Percentiles rank a stretch among this genome's conserved stretches.
These are phyloP conservation scores for Dicrurus megarhynchus DNA, from an alignment of 2,113 vertebrate species.

Conservation along the genomic window DNA sequence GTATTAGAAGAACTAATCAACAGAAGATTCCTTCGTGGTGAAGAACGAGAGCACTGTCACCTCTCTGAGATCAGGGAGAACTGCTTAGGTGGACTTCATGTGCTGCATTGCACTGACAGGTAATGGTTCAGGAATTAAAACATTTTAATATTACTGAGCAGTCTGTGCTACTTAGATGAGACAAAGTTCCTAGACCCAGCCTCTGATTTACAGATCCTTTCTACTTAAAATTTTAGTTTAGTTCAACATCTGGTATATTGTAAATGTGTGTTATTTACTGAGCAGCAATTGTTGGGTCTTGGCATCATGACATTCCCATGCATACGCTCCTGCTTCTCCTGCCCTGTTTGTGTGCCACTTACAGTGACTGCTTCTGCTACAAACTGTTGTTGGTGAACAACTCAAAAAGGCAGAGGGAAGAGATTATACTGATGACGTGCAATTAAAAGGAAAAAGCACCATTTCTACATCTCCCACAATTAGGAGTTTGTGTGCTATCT, in stretches of 20 bases:
- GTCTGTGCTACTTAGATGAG: not conserved
- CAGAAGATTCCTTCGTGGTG: not conserved
- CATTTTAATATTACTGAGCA: not conserved
- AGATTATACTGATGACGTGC: not conserved
- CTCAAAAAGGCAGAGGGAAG: not conserved
- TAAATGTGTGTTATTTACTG: not conserved
- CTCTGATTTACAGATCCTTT: not conserved
- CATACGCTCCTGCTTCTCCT: not conserved
- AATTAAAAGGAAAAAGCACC: not conserved
- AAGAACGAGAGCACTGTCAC: not conserved
- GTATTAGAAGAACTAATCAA: not conserved
- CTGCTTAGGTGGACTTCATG: not conserved
- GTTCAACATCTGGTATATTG: not conserved
- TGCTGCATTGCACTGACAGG: not conserved
- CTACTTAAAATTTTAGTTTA: not conserved
- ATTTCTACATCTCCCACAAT: not conserved
- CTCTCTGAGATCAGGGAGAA: not conserved
- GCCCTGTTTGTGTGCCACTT: not conserved
- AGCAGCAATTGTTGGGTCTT: not conserved
- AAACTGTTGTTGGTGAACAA: not conserved
- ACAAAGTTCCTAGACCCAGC: not conserved
- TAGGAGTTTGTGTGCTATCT: not conserved
- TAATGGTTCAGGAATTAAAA: not conserved
- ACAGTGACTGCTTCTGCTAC: not conserved
- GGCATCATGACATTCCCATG: rapidly evolving